Evolutionary conservation across 2,888 invertebrate species (phyloP), one percentile per base, ranked within the genome.

Genomic region (Ophioninae sp.): DNA sequence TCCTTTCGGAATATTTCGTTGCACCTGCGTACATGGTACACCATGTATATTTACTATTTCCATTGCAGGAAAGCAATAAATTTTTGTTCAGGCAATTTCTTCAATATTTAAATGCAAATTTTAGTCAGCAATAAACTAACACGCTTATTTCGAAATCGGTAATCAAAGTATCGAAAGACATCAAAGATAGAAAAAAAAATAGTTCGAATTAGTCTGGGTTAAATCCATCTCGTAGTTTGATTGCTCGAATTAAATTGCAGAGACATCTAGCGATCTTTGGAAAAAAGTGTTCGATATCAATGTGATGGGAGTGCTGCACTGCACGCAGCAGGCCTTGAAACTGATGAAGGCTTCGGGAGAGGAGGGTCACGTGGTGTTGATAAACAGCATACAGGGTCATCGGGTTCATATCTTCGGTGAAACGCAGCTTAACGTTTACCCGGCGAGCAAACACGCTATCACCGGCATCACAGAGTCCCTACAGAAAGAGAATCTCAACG

Each of bases 401-500:
- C 91, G 92, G 79, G 92, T 94, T 83, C 91, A 92, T 83, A 91
- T 91, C 81, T 89, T 93, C 78, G 91, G 92, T 71, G 90, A 92
- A 76, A 7, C 83, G 3, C 13, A 74, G 1, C 92, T 93, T 86
- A 93, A 93, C 87, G 92, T 95, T 88, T 95, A 95, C 90, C 93
- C 94, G 67, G 94, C 94, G 51, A 94, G 94, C 41, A 95, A 95
- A 90, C 93, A 93, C 90, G 94, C 95, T 65, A 93, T 95, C 58
- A 94, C 94, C 30, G 94, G 94, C 56, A 89, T 95, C 39, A 94
- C 94, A 20, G 94, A 95, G 90, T 94, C 94, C 63, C 91, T 95
- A 17, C 93, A 95, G 75, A 93, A 93, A 88, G 95, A 95, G 91
- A 93, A 95, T 82, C 87, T 90, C 2, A 91, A 89, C 6, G 79